Percentiles rank a stretch among this genome's conserved stretches.
phyloP scores from a whole-genome alignment of 2,113 vertebrate genomes.

The Eleginops maclovinus region DNA sequence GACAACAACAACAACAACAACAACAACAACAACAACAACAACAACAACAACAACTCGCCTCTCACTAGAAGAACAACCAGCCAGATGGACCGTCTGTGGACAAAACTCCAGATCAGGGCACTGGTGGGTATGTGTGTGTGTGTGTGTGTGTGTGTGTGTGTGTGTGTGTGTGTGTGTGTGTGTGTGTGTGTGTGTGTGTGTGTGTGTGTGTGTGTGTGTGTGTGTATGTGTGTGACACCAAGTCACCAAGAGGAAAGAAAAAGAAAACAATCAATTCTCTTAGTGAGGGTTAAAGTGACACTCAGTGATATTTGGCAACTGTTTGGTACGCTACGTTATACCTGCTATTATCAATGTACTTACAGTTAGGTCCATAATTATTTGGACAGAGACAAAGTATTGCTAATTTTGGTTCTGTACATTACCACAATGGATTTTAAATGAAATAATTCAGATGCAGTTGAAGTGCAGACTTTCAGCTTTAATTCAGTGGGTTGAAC shows the following conservation, averaged over 20 bases:
- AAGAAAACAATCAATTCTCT: neutral
- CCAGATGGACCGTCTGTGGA: neutral
- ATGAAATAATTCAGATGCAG: too few species aligned
- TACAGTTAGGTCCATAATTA: too few species aligned
- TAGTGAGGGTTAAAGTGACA: neutral
- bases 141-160: neutral
- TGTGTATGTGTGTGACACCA: neutral
- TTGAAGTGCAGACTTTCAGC: too few species aligned
- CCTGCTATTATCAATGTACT: too few species aligned
- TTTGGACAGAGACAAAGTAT: too few species aligned
- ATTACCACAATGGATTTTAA: too few species aligned
- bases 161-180: neutral
- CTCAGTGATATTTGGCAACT: neutral
- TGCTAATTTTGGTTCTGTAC: too few species aligned
- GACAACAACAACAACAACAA: too few species aligned
- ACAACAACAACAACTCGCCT: neutral
- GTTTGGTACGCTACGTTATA: too few species aligned
- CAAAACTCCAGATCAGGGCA: neutral
- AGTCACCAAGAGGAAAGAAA: neutral
- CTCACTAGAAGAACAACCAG: constrained; percentile 1
- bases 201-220: neutral
- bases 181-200: neutral
- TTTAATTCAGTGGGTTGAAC: too few species aligned
- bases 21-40: too few species aligned
- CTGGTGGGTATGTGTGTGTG: too few species aligned